phyloP scores from a whole-genome alignment of 2,113 vertebrate genomes.

The Vimba vimba region DNA sequence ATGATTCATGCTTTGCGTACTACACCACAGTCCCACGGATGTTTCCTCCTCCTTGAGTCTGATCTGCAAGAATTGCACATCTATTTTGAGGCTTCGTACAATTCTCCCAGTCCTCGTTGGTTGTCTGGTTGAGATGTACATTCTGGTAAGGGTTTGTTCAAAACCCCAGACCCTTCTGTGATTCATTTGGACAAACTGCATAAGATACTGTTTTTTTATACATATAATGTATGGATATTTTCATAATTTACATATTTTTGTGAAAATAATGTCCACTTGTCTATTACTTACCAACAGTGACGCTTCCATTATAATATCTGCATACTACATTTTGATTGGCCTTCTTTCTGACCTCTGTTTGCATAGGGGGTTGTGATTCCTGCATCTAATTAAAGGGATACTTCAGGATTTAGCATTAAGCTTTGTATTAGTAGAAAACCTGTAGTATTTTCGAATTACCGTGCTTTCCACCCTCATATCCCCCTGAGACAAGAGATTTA shows the following conservation, averaged over 20 bases:
- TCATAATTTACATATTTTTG: not conserved
- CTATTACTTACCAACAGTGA: not conserved
- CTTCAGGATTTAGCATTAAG: too few species aligned
- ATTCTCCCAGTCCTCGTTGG: not conserved
- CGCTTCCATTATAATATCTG: not conserved
- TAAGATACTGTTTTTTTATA: slow-evolving; percentile 41
- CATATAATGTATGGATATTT: not conserved
- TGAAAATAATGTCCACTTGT: too few species aligned
- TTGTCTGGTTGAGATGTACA: not conserved
- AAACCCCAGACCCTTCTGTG: not conserved
- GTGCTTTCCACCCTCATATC: too few species aligned
- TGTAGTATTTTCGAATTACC: too few species aligned
- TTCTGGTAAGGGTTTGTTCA: not conserved
- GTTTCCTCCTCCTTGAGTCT: slow-evolving; percentile 19
- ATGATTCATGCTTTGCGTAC: slow-evolving; percentile 62
- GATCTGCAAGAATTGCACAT: slow-evolving; percentile 43
- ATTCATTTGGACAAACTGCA: slow-evolving; percentile 43
- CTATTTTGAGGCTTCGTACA: slow-evolving; percentile 18
- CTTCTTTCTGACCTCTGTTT: not conserved
- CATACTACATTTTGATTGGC: not conserved
- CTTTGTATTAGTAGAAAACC: too few species aligned
- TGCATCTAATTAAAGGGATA: not conserved
- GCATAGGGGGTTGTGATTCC: not conserved
- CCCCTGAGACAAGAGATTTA: too few species aligned
- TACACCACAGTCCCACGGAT: slow-evolving; percentile 4